Percentiles rank a stretch among this genome's conserved stretches.
phyloP scores from a whole-genome alignment of 1,140 invertebrate species.

The Eurytemora carolleeae region DNA sequence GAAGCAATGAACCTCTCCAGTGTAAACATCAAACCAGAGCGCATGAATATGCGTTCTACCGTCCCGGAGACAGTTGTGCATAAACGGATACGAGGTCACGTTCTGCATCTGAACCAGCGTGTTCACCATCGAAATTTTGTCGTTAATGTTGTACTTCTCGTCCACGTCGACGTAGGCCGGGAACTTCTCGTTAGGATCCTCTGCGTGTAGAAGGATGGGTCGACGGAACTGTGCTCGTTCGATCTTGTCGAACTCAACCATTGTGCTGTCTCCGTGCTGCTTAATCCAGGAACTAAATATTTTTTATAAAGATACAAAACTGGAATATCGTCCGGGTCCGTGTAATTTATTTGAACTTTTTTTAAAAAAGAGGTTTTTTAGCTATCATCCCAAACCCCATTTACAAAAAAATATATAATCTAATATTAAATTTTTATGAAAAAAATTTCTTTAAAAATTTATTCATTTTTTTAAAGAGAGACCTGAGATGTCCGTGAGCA shows the following conservation, averaged over 20 bases:
- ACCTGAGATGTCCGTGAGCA: background rate
- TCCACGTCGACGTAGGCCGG: slow-evolving; percentile 85
- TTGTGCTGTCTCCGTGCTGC: slow-evolving; percentile 55
- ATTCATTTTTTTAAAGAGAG: background rate
- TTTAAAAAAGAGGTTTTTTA: too few species aligned
- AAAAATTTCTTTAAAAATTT: slow-evolving; percentile 1
- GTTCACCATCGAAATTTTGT: slow-evolving; percentile 88
- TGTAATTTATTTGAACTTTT: too few species aligned
- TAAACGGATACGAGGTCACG: slow-evolving; percentile 77
- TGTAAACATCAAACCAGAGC: slow-evolving; percentile 36
- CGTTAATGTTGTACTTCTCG: slow-evolving; percentile 62
- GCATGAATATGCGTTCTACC: slow-evolving; percentile 74
- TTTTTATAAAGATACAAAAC: too few species aligned
- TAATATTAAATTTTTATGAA: too few species aligned
- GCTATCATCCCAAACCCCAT: too few species aligned
- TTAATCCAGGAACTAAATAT: slow-evolving; percentile 72
- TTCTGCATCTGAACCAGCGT: slow-evolving; percentile 83
- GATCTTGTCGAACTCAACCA: slow-evolving; percentile 59
- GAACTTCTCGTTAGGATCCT: slow-evolving; percentile 30
- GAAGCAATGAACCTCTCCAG: background rate
- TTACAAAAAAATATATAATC: too few species aligned
- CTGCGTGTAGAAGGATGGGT: slow-evolving; percentile 56
- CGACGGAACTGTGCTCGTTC: slow-evolving; percentile 42
- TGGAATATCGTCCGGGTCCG: too few species aligned
- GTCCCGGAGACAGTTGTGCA: slow-evolving; percentile 55